Percentiles rank a stretch among this genome's conserved stretches.
Conservation (phyloP, 2,797 vertebrate species). For the Falco peregrinus region DNA sequence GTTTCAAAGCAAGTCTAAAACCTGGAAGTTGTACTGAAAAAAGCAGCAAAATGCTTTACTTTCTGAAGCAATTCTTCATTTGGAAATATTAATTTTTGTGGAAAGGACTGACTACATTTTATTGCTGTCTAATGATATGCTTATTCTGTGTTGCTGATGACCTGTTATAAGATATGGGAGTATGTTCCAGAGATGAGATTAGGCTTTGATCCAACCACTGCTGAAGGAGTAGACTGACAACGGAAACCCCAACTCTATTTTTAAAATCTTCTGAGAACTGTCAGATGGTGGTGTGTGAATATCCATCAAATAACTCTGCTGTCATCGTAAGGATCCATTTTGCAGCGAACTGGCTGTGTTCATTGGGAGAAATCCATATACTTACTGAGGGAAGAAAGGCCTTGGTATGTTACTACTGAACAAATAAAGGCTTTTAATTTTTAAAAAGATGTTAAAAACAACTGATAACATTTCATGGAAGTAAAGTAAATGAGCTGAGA, state of each 20-base stretch:
- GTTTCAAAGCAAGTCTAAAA: neutral
- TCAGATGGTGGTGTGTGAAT: slow-evolving; percentile 78
- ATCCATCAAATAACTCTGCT: slow-evolving; percentile 82
- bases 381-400: neutral
- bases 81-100: neutral
- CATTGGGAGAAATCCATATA: slow-evolving; percentile 11
- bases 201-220: slow-evolving; percentile 51
- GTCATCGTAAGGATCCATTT: slow-evolving; percentile 78
- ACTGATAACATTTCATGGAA: neutral
- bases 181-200: slow-evolving; percentile 55
- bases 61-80: neutral
- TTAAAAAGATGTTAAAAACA: neutral
- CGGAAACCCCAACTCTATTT: slow-evolving; percentile 81
- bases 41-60: neutral
- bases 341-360: slow-evolving; percentile 74
- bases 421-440: neutral
- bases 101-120: neutral
- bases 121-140: neutral
- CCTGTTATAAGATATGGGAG: slow-evolving; percentile 51
- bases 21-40: neutral
- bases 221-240: slow-evolving; percentile 63
- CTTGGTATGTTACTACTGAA: neutral
- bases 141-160: slow-evolving; percentile 31
- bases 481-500: neutral
- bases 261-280: slow-evolving; percentile 77